These are phyloP conservation scores for Vollenhovia emeryi DNA, from an alignment of 1,140 invertebrate species.

Conservation along the genomic window DNA sequence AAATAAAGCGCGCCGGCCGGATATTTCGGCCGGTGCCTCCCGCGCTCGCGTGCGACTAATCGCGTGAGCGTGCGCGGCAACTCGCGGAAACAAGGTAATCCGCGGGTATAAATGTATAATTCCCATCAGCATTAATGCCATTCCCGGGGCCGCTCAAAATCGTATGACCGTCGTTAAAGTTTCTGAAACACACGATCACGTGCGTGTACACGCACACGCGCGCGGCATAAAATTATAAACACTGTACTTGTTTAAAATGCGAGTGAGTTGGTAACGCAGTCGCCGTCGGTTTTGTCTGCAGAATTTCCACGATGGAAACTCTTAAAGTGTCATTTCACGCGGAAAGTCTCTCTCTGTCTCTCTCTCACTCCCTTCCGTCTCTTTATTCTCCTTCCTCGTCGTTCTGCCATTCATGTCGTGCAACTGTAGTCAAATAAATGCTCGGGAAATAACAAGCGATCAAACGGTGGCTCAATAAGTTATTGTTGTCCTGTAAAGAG, in stretches of 20 bases:
- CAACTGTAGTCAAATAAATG: constrained; percentile 28
- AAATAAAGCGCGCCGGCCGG: constrained; percentile 47
- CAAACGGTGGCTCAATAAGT: constrained; percentile 43
- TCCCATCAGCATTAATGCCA: constrained; percentile 46
- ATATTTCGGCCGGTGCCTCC: constrained; percentile 18
- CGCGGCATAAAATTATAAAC: neutral
- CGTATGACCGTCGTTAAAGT: constrained; percentile 28
- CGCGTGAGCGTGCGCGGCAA: constrained; percentile 36
- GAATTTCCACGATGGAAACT: constrained; percentile 18
- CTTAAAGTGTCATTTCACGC: constrained; percentile 12
- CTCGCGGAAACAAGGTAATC: constrained; percentile 49
- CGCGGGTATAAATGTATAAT: constrained; percentile 53
- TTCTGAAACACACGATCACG: constrained; percentile 3
- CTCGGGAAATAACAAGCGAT: constrained; percentile 35
- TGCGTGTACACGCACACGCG: too few species aligned
- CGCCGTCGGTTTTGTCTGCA: neutral
- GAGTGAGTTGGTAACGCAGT: neutral
- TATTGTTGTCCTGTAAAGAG: constrained; percentile 47
- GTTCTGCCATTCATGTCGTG: neutral
- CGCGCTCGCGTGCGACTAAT: constrained; percentile 57
- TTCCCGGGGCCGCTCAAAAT: constrained; percentile 4
- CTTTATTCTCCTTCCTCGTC: neutral
- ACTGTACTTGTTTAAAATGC: neutral
- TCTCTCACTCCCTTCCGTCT: neutral
- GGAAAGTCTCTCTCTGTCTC: constrained; percentile 19